phyloP scores from a whole-genome alignment of 2,113 vertebrate genomes.

The Athene noctua region DNA sequence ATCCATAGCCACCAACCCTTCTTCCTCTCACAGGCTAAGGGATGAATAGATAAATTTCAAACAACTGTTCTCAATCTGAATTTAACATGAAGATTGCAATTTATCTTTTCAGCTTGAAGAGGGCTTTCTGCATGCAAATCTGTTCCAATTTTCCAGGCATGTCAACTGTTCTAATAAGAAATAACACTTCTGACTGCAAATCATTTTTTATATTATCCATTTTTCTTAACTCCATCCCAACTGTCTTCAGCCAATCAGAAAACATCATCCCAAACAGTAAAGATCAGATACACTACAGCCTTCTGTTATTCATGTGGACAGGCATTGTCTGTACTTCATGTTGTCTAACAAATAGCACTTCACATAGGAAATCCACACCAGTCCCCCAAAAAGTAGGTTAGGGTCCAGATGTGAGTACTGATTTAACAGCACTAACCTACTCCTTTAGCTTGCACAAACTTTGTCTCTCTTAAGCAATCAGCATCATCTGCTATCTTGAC shows the following conservation, averaged over 20 bases:
- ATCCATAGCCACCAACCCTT: neutral
- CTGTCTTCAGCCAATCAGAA: neutral
- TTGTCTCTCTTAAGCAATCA: neutral
- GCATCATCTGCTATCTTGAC: neutral
- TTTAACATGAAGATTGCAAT: neutral
- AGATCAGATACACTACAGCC: neutral
- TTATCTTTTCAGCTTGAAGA: neutral
- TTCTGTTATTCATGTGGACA: neutral
- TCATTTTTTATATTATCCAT: neutral
- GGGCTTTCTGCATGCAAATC: neutral
- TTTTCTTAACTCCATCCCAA: neutral
- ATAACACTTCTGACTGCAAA: neutral
- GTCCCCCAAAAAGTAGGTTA: neutral
- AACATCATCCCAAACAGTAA: neutral
- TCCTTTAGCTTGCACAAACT: neutral
- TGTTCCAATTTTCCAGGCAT: neutral
- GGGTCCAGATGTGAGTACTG: neutral
- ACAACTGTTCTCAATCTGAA: neutral
- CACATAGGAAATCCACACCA: neutral
- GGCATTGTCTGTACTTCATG: neutral
- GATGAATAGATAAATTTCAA: neutral
- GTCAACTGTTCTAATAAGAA: neutral
- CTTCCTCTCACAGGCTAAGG: neutral
- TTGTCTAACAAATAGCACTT: neutral
- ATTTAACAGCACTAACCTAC: neutral